Evolutionary conservation across 2,888 invertebrate species (phyloP), one percentile per base, ranked within the genome.

Genomic region (Troilus luridus): DNA sequence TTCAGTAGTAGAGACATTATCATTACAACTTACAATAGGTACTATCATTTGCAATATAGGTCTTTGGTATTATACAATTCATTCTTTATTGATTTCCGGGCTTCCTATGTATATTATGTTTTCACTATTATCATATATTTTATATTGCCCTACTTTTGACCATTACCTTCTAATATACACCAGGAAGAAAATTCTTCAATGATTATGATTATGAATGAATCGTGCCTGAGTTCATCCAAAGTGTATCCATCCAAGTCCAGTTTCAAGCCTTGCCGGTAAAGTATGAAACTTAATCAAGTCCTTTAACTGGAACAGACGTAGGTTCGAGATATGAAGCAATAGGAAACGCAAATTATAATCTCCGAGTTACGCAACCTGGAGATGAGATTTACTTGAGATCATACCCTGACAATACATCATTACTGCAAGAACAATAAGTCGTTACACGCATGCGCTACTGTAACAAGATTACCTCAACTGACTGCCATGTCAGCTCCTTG

Each of bases 331-430:
- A 81, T 81, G 81, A n/a, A 56, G 81, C 56, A 81, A 81, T 19
- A 81, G 81, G 56, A 81, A 81, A 81, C 21, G 54, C 19, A 56
- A 81, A 81, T 81, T 56, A 81, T 81, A 10, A 11, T 56, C 54
- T 21, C 0, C 3, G 10, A 1, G 56, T 81, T 81, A 56, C 21
- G 27, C 27, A 81, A 81, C 17, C 77, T 41, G 77, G 17, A 54
- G 54, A 81, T 54, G 54, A 54, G 81, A 81, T 54, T 81, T 81
- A 81, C 81, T 19, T 11, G 54, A 81, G 81, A 54, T 81, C 81
- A 54, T 81, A 19, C 81, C 5, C n/a, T 72, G 54, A 81, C 81
- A 81, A 81, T 81, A 81, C 81, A 56, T 81, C 81, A 56, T 81
- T 81, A 81, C 21, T 56, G 10, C 8, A 5, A 14, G 81, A 81